Evolutionary conservation across 2,113 vertebrate species (phyloP).

Genomic region (Vicugna pacos): DNA sequence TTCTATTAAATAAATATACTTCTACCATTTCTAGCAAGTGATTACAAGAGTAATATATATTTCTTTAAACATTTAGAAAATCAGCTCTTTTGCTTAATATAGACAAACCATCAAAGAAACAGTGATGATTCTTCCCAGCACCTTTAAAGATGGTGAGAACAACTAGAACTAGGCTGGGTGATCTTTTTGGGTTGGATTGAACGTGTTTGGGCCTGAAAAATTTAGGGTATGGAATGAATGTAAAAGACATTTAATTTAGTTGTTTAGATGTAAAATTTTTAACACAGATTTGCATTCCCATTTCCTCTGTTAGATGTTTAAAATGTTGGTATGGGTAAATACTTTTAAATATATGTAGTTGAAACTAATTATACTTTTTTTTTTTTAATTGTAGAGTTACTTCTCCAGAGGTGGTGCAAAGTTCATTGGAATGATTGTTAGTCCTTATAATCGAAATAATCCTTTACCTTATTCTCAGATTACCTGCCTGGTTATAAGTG

Average conservation of each 20-base stretch:
- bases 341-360: conserved; percentile 9
- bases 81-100: conserved; percentile 23
- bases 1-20: background rate
- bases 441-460: conserved; percentile 96
- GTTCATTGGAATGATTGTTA: conserved; percentile 99
- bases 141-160: background rate
- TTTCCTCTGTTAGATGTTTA: background rate
- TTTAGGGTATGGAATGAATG: conserved; percentile 28
- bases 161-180: background rate
- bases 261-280: background rate
- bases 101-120: background rate
- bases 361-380: conserved; percentile 63
- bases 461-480: conserved; percentile 95
- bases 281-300: background rate
- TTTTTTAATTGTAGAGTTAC: conserved; percentile 91
- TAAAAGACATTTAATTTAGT: background rate
- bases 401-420: conserved; percentile 98
- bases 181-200: background rate
- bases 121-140: background rate
- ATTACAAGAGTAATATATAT: background rate
- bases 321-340: conserved; percentile 54
- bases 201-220: background rate
- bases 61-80: conserved; percentile 43
- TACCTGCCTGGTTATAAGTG: conserved; percentile 96
- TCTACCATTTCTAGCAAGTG: background rate